Base-by-base conservation (phyloP, 1,140 invertebrate species). In the Nasonia vitripennis region DNA sequence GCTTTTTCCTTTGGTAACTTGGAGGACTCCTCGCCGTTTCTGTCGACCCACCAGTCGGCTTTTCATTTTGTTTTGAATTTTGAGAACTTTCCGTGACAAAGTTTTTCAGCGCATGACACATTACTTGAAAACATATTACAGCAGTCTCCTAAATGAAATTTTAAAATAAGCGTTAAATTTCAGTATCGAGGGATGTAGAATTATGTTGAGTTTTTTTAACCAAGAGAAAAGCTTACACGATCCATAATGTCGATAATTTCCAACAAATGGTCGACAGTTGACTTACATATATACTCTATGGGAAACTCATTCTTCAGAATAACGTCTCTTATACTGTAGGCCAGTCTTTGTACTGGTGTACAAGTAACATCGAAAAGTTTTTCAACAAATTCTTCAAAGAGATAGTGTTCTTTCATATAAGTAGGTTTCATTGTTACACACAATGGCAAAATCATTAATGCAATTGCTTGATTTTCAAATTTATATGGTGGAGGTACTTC, bases 61-160 rank as follows among this genome's bases (percentile, higher is more conserved):
- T 73, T 31, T 73, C 70, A n/a, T 73, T n/a, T 73, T 73, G 70
- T 86, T 41, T 87, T 88, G 6, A 89, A 45, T 3, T 79, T 37
- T 67, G 12, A 27, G 27, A 73, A 31, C 31, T 79, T 34, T 80
- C 48, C 1, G 41, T 0, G 7, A 91, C 87, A 75, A 94, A 95
- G 88, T 96, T 95, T 84, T 95, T 95, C 0, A 97, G 89, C 0
- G 94, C 93, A 89, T 96, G 95, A 68, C 95, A 95, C 77, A 96
- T 90, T 0, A 94, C 94, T 92, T 97, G 96, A 86, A 96, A 96
- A 31, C 95, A 92, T n/a, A 95, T 94, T 14, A 96, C 95, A 0
- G 96, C 96, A 87, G 95, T 94, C 74, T 95, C 95, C 89, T 95
- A 92, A 3, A 37, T 3, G 86, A 75, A 78, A 81, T 94, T 92